Conservation (phyloP, 2,797 vertebrate genomes). For the Scomberomorus guttatus region DNA sequence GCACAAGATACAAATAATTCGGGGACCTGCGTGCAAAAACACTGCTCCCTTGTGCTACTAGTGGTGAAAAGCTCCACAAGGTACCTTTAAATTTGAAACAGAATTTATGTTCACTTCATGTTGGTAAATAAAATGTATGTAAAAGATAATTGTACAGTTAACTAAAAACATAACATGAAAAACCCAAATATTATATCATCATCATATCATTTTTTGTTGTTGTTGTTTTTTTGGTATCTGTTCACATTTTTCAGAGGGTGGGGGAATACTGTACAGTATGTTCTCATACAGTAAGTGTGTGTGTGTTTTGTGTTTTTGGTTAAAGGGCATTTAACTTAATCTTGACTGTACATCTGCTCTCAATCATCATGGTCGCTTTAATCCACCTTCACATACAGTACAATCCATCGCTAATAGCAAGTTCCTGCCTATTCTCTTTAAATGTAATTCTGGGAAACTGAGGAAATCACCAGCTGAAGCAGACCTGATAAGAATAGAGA, state of each 20-base stretch:
- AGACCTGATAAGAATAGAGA: not conserved
- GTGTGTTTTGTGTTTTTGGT: no score
- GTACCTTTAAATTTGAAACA: no score
- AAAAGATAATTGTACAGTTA: not conserved
- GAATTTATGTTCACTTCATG: not conserved
- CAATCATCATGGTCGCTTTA: not conserved
- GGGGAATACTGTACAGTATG: no score
- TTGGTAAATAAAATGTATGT: not conserved
- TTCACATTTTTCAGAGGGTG: not conserved
- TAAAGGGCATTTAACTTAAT: not conserved
- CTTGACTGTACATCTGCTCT: not conserved
- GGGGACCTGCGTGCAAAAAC: no score
- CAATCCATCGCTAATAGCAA: not conserved
- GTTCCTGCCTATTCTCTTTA: not conserved
- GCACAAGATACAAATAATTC: no score
- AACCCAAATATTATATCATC: no score
- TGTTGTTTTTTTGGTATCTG: not conserved
- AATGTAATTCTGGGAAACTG: not conserved
- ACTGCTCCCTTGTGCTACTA: no score
- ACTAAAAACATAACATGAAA: not conserved
- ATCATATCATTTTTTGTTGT: no score
- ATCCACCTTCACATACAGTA: not conserved
- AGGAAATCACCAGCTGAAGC: conserved; percentile 1
- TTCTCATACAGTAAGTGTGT: no score
- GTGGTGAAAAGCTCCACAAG: no score